Conservation (phyloP, 2,888 invertebrate species). For the Liopterus haemorrhoidalis region DNA sequence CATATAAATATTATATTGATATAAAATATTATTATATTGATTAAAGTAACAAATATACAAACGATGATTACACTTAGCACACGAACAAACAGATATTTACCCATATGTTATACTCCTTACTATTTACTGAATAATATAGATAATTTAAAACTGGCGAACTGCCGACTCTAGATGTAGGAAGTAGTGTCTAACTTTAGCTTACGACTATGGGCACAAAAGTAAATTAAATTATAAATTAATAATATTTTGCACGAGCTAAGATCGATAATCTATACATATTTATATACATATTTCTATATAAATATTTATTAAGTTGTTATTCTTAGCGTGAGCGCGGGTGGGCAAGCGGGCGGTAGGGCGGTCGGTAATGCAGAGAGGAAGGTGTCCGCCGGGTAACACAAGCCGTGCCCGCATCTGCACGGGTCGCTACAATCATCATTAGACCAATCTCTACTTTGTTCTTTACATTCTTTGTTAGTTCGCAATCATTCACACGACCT, state of each 20-base stretch:
- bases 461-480: not conserved
- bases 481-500: conserved; percentile 5
- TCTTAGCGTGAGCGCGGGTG: conserved; percentile 17
- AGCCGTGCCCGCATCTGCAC: too few relatives aligned
- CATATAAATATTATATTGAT: conserved; percentile 22
- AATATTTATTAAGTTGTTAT: conserved; percentile 24
- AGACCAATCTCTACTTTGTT: too few relatives aligned
- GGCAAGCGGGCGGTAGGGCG: conserved; percentile 18
- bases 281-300: conserved; percentile 24
- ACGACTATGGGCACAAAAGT: conserved; percentile 49
- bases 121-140: conserved; percentile 38
- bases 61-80: too few relatives aligned
- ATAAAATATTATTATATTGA: too few relatives aligned
- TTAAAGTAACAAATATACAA: too few relatives aligned
- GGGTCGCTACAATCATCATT: too few relatives aligned
- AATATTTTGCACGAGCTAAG: conserved; percentile 37
- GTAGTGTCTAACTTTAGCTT: conserved; percentile 44
- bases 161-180: conserved; percentile 27
- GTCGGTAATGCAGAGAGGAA: conserved; percentile 3
- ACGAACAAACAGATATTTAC: conserved; percentile 43
- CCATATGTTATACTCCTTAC: conserved; percentile 41
- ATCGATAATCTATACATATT: conserved; percentile 23
- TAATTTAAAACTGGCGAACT: conserved; percentile 17
- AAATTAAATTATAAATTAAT: conserved; percentile 41
- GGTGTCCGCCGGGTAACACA: conserved; percentile 2